Evolutionary conservation across 2,113 vertebrate genomes (phyloP).

Genomic region (Phaethon lepturus): DNA sequence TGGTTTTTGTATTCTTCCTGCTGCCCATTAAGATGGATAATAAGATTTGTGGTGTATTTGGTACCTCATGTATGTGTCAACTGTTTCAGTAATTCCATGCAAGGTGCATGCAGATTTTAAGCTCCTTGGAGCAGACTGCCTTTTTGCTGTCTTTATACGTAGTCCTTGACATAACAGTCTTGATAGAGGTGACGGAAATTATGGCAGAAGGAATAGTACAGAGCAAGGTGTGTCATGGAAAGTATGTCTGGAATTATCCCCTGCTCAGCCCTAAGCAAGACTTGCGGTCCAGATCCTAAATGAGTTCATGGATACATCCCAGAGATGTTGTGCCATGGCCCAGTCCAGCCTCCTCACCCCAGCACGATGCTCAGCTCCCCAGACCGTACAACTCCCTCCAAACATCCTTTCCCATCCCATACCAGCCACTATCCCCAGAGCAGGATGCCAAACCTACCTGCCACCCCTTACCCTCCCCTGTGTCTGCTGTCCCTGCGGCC

Average conservation of each 20-base stretch:
- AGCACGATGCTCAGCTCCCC: neutral
- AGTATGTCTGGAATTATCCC: neutral
- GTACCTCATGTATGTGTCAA: neutral
- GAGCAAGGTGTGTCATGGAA: neutral
- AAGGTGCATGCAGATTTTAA: neutral
- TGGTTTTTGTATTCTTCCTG: neutral
- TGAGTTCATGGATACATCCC: neutral
- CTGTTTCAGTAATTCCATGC: neutral
- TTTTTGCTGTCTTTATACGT: neutral
- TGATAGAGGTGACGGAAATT: neutral
- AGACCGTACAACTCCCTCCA: fast-evolving
- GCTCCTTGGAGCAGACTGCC: neutral
- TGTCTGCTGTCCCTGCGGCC: neutral
- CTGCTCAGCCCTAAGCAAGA: neutral
- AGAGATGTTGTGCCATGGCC: neutral
- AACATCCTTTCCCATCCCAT: neutral
- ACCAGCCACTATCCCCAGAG: neutral
- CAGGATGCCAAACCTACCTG: neutral
- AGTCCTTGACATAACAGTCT: neutral
- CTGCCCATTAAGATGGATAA: neutral
- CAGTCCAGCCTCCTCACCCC: neutral
- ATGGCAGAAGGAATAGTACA: neutral
- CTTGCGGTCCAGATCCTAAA: neutral
- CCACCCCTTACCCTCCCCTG: fast-evolving
- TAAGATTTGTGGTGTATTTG: neutral